Conservation (phyloP, 2,113 vertebrate species). For the Chloebia gouldiae region DNA sequence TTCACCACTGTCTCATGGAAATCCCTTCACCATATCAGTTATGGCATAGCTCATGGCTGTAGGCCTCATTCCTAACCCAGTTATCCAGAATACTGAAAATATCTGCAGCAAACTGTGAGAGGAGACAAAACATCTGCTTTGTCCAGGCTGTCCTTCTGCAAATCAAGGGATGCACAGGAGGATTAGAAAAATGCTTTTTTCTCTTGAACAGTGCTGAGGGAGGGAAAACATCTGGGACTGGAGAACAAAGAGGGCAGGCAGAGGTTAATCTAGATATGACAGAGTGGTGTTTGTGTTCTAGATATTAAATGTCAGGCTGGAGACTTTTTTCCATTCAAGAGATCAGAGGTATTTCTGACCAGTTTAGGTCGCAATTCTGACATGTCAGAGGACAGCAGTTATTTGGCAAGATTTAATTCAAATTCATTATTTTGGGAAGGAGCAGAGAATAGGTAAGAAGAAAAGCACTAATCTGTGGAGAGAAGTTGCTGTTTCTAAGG, state of each 20-base stretch:
- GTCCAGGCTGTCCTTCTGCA: neutral
- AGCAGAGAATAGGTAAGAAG: neutral
- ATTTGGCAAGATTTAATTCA: neutral
- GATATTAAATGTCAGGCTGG: neutral
- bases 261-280: neutral
- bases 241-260: fast-evolving
- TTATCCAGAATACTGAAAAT: neutral
- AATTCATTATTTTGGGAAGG: neutral
- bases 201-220: neutral
- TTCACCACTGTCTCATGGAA: neutral
- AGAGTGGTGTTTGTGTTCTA: neutral
- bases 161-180: neutral
- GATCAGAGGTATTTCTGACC: neutral
- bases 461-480: neutral
- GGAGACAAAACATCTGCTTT: neutral
- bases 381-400: neutral
- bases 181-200: neutral
- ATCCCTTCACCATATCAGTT: neutral
- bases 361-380: neutral
- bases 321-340: neutral
- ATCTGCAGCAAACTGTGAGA: neutral
- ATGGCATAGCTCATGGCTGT: neutral
- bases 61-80: neutral
- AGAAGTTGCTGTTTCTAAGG: neutral
- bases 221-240: neutral